Conservation (phyloP, 2,113 vertebrate genomes). For the Pelmatolapia mariae region DNA sequence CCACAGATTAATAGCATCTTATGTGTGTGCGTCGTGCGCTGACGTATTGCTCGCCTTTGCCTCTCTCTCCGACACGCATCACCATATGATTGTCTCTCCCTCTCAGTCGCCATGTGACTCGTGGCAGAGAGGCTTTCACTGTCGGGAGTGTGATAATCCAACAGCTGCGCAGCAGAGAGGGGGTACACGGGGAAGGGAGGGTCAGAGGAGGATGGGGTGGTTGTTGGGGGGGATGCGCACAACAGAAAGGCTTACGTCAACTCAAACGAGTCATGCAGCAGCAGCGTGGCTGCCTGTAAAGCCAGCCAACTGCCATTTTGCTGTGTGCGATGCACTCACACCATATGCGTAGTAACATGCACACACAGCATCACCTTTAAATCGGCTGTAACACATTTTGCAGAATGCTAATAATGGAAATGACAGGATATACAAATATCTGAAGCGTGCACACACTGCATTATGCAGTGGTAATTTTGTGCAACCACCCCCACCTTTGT, state of each 20-base stretch:
- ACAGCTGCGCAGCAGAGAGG: conserved; percentile 55
- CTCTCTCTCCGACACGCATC: neutral
- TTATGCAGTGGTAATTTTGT: neutral
- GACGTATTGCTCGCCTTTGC: neutral
- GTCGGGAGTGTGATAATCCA: conserved; percentile 51
- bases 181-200: neutral
- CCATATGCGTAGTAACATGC: neutral
- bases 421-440: neutral
- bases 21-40: neutral
- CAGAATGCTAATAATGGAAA: neutral
- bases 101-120: conserved; percentile 26
- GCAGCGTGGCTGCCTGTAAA: conserved; percentile 24
- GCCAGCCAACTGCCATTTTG: conserved; percentile 37
- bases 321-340: neutral
- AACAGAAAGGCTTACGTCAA: conserved; percentile 57
- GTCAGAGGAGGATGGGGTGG: neutral
- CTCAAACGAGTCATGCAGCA: conserved; percentile 42
- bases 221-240: neutral
- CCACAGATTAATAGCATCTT: neutral
- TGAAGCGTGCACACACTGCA: neutral
- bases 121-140: conserved; percentile 31
- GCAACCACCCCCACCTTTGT: neutral
- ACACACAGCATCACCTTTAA: neutral
- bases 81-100: neutral
- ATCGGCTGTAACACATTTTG: neutral